Percentiles rank a stretch among this genome's conserved stretches.
Evolutionary conservation across 2,113 vertebrate genomes (phyloP).

Genomic region (Paratilapia polleni): DNA sequence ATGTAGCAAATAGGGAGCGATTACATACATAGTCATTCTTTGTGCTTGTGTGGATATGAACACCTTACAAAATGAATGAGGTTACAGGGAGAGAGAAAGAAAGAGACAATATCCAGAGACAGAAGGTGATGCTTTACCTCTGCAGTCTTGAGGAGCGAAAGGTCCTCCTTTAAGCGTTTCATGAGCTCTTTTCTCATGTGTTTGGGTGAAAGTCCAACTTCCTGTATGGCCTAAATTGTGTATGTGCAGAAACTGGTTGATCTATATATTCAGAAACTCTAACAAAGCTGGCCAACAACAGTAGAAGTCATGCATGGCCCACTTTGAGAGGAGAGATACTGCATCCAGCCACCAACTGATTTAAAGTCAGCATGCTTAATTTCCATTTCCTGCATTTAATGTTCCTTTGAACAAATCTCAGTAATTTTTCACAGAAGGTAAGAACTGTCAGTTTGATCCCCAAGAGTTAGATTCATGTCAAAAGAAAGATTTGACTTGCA

Average conservation of each 20-base stretch:
- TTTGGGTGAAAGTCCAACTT: constrained; percentile 95
- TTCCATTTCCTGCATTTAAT: neutral
- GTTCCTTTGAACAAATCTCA: neutral
- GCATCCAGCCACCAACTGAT: constrained; percentile 55
- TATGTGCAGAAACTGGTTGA: constrained; percentile 82
- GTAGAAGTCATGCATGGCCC: constrained; percentile 66
- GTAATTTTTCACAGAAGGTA: neutral
- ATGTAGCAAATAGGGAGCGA: neutral
- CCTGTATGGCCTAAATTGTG: constrained; percentile 94
- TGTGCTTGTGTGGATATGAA: neutral
- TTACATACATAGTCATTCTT: constrained; percentile 4
- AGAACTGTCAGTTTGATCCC: neutral
- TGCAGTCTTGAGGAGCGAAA: constrained; percentile 89
- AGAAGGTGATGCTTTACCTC: constrained; percentile 88
- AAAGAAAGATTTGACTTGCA: constrained; percentile 1
- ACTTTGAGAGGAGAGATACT: constrained; percentile 30
- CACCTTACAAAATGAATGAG: neutral
- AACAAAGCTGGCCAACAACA: constrained; percentile 34
- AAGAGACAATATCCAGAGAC: neutral
- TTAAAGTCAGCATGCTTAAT: constrained; percentile 30
- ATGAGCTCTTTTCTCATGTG: constrained; percentile 98
- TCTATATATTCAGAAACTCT: constrained; percentile 26
- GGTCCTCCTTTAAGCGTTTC: constrained; percentile 98
- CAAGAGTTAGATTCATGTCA: constrained; percentile 14
- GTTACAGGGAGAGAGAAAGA: neutral